Base-by-base conservation (phyloP, 2,888 invertebrate species). In the Cactoblastis cactorum region DNA sequence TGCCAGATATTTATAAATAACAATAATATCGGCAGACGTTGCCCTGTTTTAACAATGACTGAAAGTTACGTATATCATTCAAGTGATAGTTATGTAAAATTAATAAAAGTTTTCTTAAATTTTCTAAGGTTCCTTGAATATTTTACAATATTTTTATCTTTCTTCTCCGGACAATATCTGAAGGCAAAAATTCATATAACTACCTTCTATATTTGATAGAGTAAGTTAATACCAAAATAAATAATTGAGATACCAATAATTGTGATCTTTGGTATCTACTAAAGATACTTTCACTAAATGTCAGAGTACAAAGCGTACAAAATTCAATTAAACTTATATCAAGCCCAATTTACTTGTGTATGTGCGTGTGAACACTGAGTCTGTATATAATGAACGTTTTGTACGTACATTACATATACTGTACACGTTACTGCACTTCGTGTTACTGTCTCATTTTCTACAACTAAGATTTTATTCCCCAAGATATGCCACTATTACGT, bases 391-490 rank as follows among this genome's bases (percentile, higher is more conserved):
- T 28, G 28, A 28, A 6, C 28, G 9, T 28, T 28, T 6, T n/a
- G n/a, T n/a, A n/a, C n/a, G 3, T 22, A 22, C 3, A 22, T 22
- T 6, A 22, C 3, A 22, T 6, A 22, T 3, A 3, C 22, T 22
- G 22, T 22, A 22, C 6, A 22, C 22, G 6, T 9, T n/a, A 28
- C 1, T 28, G 28, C 28, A 9, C 54, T 49, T 54, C 58, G 51
- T 50, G 50, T 52, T 54, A 56, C 50, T 48, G 54, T 46, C 53
- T 51, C 57, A 61, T 59, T 56, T 58, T 65, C 64, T 63, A 61
- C 64, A 68, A 69, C 56, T 58, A 61, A 55, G 58, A 61, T 66
- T 69, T 66, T 28, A 28, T 28, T 6, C 28, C 9, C 8, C 28
- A 28, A 28, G 28, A 1, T 6, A 28, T 28, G 28, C 48, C 45